These are phyloP conservation scores for Styela clava DNA, from an alignment of 23 tunicate species.

Conservation along the genomic window DNA sequence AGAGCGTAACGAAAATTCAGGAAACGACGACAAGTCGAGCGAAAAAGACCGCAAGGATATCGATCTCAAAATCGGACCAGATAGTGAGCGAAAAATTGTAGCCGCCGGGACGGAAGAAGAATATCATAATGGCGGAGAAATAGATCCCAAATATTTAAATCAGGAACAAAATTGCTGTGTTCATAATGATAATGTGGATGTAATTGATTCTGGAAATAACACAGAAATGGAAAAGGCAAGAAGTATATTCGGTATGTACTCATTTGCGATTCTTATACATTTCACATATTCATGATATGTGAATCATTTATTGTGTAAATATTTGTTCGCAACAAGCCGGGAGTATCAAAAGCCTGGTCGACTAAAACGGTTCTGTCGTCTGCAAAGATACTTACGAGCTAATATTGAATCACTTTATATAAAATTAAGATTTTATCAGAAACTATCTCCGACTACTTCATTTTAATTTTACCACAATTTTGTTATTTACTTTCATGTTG, in stretches of 20 bases:
- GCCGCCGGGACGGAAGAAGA: neutral
- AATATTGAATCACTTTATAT: no score
- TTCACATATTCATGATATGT: neutral
- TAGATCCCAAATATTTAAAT: neutral
- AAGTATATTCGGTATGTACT: conserved; percentile 31
- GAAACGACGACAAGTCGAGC: neutral
- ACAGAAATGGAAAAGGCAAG: conserved; percentile 29
- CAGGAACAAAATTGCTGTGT: neutral
- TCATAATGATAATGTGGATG: neutral
- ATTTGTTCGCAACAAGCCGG: neutral
- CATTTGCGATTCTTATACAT: neutral
- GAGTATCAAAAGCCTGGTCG: no score
- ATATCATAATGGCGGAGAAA: neutral
- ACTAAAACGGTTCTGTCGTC: no score
- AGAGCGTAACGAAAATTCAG: neutral
- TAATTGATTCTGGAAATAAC: conserved; percentile 4
- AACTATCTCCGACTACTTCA: no score
- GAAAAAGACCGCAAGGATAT: neutral
- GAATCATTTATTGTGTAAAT: neutral
- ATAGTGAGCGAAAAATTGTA: neutral
- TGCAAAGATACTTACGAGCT: no score
- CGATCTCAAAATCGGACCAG: neutral
- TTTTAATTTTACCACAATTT: no score
- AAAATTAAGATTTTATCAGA: no score
- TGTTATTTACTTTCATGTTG: neutral